These are phyloP conservation scores for Onychomys arenicola DNA, from an alignment of 2,797 vertebrate genomes.

Conservation along the genomic window DNA sequence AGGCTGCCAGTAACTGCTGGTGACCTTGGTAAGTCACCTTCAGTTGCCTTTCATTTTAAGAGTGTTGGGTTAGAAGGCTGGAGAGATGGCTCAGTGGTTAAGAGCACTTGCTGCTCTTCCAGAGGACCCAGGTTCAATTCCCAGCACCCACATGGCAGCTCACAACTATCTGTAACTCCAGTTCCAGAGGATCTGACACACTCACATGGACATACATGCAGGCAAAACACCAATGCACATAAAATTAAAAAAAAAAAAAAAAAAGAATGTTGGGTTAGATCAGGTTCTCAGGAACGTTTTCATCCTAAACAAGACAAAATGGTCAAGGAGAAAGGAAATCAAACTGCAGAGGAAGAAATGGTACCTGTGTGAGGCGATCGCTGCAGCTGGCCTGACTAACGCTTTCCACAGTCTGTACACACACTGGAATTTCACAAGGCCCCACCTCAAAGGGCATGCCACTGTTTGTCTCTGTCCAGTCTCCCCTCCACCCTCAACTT, in stretches of 20 bases:
- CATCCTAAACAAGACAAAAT: neutral
- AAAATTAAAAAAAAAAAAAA: neutral
- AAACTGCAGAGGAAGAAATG: neutral
- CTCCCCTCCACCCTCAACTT: neutral
- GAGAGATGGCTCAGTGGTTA: neutral
- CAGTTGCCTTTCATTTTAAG: neutral
- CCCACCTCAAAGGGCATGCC: neutral
- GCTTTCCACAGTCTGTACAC: neutral
- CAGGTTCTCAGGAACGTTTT: neutral
- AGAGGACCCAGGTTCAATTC: neutral
- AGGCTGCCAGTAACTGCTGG: neutral
- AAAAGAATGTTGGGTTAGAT: neutral
- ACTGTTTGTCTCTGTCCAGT: neutral
- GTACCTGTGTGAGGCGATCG: neutral
- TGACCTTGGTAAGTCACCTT: neutral
- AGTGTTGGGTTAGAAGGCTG: neutral
- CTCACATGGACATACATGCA: neutral
- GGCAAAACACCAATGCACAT: neutral
- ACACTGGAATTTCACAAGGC: neutral
- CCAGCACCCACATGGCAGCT: neutral
- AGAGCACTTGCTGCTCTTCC: neutral
- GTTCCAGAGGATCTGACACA: neutral
- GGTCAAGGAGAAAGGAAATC: neutral
- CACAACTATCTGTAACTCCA: neutral
- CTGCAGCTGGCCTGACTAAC: neutral